Evolutionary conservation across 92 coral and sea anemone species (phyloP).

Genomic region (Epizoanthus stellaris): DNA sequence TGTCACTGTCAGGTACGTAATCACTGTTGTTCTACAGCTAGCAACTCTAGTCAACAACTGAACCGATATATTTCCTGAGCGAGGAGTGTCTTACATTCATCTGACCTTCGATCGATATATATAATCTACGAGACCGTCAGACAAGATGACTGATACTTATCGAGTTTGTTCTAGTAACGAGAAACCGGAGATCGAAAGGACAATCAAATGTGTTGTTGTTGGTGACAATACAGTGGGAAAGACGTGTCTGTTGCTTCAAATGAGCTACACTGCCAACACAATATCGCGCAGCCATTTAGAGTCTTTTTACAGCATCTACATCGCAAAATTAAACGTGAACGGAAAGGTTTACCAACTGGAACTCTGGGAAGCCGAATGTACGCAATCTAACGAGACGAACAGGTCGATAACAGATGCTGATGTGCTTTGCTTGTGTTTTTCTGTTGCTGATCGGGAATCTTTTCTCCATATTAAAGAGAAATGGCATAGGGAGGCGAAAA

Average conservation of each 20-base stretch:
- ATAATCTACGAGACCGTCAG: too few relatives aligned
- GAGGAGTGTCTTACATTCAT: background rate
- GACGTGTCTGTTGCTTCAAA: conserved; percentile 84
- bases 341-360: conserved; percentile 85
- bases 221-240: conserved; percentile 82
- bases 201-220: conserved; percentile 75
- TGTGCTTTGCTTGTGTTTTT: conserved; percentile 82
- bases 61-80: background rate
- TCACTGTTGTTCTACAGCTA: too few relatives aligned
- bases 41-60: background rate
- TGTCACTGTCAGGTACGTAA: background rate
- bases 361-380: conserved; percentile 78
- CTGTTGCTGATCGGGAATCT: conserved; percentile 78
- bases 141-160: conserved; percentile 77
- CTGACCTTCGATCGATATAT: background rate
- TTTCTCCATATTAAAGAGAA: conserved; percentile 72
- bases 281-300: conserved; percentile 80
- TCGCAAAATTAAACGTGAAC: conserved; percentile 81
- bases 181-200: conserved; percentile 69
- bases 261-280: conserved; percentile 86
- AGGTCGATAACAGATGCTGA: conserved; percentile 69
- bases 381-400: conserved; percentile 47
- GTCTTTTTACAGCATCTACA: conserved; percentile 75
- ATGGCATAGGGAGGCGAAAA: conserved; percentile 74
- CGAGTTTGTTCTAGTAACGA: conserved; percentile 78